Evolutionary conservation across 2,888 invertebrate genomes (phyloP), one percentile per base, ranked within the genome.

Genomic region (Pristionchus mayeri): DNA sequence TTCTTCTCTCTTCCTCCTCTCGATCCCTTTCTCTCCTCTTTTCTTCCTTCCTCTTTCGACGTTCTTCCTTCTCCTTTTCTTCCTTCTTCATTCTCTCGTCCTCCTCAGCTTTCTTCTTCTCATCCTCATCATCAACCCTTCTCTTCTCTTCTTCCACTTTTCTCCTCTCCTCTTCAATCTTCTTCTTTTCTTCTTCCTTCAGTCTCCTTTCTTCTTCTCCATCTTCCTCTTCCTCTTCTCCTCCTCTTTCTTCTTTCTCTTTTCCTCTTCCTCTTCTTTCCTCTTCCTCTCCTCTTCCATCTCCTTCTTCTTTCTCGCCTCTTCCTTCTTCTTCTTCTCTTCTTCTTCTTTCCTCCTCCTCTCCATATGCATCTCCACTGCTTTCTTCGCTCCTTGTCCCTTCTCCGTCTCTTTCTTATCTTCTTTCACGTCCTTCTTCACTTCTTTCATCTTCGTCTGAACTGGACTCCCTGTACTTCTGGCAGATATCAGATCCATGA

Each of bases 401-500:
- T 9, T 50, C 37, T 83, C 40, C 50, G n/a, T 37, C 27, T 75
- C 75, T 24, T 82, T 82, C 82, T 30, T 37, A 34, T 63, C 60
- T 57, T 40, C 40, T 13, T 80, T 60, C 34, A 34, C 37, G 18
- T 40, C 50, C 34, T 82, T 82, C 37, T 82, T 50, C 30, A 40
- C 80, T 40, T 54, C 57, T n/a, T 30, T 82, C 82, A 30, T 40
- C 16, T 82, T 82, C 63, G 44, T 40, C 21, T 27, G 21, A 0
- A 67, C 67, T 2, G 71, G 50, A 52, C 37, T 34, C 6, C 24
- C n/a, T 16, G 11, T 9, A 50, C 27, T 83, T 37, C 48, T 67
- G n/a, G 52, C 18, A 18, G 84, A 84, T 2, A 37, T 27, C n/a
- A 84, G 75, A 75, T 84, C 84, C 84, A 75, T 75, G n/a, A 84